Base-by-base conservation (phyloP, 1,140 invertebrate species). In the Leptinotarsa defecta region DNA sequence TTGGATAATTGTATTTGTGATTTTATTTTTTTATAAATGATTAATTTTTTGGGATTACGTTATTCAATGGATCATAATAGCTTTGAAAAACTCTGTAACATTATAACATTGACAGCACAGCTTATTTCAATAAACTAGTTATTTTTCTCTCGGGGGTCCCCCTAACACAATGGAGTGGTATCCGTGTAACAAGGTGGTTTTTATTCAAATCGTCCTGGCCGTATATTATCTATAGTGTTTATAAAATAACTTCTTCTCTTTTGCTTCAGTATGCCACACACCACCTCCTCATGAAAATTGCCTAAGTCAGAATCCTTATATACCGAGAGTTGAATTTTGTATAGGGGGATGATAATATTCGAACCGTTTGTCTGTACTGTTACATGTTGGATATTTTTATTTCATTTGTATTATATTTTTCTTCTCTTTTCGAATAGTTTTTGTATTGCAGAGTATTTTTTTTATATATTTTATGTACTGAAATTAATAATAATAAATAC, bases 31-130 rank as follows among this genome's bases (percentile, higher is more conserved):
- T 8, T 43, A 5, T 8, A 11, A 15, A 57, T 57, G 4, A 57
- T 2, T 57, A 57, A 0, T 48, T 69, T 43, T 43, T 8, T 43
- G 2, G 2, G 2, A 43, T 43, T 11, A 74, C 13, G 24, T 65
- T 65, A 65, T 65, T 17, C 13, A 34, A 15, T 65, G 64, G 64
- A 65, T 20, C 20, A 22, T 3, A 19, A 62, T 17, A 34, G 20
- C 67, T 43, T 34, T 70, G 13, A 57, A 34, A 57, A 65, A 65
- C 15, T 15, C 17, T 34, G 20, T 77, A 77, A 79, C 76, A 77
- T 75, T 73, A 71, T 79, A 79, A 79, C 78, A 77, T 77, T 79
- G 78, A 79, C 78, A 79, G 78, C 77, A 76, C 77, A 78, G 75
- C 75, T 69, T 52, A 71, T 72, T 27, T 64, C 52, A n/a, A 19